phyloP scores from a whole-genome alignment of 2,113 vertebrate species.

The Pyrgilauda ruficollis region DNA sequence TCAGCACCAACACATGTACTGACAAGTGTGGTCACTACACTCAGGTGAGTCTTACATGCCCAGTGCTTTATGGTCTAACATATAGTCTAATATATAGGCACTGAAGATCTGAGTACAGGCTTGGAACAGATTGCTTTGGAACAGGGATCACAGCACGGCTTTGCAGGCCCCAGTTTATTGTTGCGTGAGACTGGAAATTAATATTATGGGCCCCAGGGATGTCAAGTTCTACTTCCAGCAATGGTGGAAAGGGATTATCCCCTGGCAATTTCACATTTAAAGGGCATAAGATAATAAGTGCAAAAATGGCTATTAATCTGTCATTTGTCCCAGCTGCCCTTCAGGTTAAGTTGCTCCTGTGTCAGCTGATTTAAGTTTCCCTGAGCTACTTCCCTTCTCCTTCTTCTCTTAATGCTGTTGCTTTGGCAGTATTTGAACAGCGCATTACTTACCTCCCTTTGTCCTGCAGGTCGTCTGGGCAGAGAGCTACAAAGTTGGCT shows the following conservation, averaged over 20 bases:
- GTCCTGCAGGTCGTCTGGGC: conserved; percentile 71
- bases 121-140: neutral
- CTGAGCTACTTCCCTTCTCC: neutral
- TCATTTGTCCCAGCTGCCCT: neutral
- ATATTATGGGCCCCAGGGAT: neutral
- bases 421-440: neutral
- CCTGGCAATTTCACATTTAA: neutral
- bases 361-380: neutral
- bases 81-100: neutral
- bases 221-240: neutral
- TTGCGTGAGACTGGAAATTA: neutral
- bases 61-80: neutral
- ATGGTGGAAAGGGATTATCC: neutral
- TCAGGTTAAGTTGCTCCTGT: neutral
- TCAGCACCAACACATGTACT: conserved; percentile 26
- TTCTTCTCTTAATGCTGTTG: neutral
- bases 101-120: neutral
- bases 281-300: neutral
- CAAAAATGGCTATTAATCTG: neutral
- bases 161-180: neutral
- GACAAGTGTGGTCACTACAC: conserved; percentile 65
- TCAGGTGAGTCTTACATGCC: conserved; percentile 58
- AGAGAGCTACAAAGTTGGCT: conserved; percentile 76
- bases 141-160: neutral
- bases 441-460: neutral